Conservation (phyloP, 2,888 invertebrate species). For the Auanema freiburgensis region DNA sequence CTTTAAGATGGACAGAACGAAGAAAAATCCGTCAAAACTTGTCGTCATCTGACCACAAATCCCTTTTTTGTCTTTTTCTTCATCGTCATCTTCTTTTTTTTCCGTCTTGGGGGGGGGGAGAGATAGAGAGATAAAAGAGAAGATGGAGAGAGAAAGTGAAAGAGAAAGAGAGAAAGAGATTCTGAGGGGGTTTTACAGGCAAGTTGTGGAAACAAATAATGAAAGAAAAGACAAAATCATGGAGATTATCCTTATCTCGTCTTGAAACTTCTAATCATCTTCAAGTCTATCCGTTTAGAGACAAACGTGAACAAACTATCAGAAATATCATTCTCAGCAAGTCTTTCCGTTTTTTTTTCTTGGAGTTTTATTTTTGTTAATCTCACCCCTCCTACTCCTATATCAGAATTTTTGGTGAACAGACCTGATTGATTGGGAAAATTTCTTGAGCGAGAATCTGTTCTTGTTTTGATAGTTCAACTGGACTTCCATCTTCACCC, state of each 20-base stretch:
- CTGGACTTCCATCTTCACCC: constrained; percentile 90
- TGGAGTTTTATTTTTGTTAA: constrained; percentile 1
- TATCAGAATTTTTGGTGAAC: background rate
- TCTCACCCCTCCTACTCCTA: constrained; percentile 1
- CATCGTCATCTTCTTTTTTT: background rate
- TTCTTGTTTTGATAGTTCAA: constrained; percentile 82
- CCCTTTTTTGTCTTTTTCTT: background rate
- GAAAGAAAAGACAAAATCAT: background rate
- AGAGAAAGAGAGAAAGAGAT: background rate
- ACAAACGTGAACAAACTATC: background rate
- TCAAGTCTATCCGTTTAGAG: no score
- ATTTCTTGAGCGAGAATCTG: constrained; percentile 87
- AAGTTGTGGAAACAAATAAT: background rate
- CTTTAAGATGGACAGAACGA: no score
- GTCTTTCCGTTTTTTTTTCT: background rate
- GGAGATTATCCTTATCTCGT: background rate
- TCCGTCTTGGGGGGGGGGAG: no score
- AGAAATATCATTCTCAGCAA: background rate
- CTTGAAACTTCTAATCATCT: background rate
- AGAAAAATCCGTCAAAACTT: background rate
- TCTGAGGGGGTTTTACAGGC: background rate
- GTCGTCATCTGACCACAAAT: background rate
- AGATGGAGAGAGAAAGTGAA: no score
- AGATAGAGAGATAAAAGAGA: no score
- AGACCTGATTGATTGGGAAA: constrained; percentile 84